These are phyloP conservation scores for Caenorhabditis angaria DNA, from an alignment of 2,888 invertebrate genomes.

Conservation along the genomic window DNA sequence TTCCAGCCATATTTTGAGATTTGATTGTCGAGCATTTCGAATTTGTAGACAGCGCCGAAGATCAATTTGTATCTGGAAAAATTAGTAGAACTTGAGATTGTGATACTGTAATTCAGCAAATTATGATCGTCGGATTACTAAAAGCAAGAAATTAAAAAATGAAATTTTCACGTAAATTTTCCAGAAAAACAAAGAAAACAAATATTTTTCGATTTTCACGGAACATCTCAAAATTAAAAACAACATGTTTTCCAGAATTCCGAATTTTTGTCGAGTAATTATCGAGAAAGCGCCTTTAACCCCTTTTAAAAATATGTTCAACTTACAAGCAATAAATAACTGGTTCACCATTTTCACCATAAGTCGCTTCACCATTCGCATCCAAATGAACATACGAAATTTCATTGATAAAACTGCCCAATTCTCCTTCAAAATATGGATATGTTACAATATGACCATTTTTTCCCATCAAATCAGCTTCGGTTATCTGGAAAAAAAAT, in stretches of 20 bases:
- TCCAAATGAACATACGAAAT: constrained; percentile 14
- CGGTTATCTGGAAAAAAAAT: constrained; percentile 19
- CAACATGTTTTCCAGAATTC: too few relatives aligned
- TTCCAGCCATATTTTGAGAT: neutral
- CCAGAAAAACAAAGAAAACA: too few relatives aligned
- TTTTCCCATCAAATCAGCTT: constrained; percentile 30
- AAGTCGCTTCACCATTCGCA: constrained; percentile 20
- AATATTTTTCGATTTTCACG: too few relatives aligned
- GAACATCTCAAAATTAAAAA: too few relatives aligned
- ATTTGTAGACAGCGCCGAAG: constrained; percentile 26
- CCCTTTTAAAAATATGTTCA: too few relatives aligned
- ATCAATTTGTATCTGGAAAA: constrained; percentile 27
- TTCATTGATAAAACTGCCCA: constrained; percentile 25
- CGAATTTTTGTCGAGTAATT: too few relatives aligned
- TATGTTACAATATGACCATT: constrained; percentile 18
- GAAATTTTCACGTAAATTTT: neutral
- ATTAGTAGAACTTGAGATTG: too few relatives aligned
- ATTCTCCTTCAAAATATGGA: neutral
- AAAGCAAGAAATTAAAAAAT: constrained; percentile 3
- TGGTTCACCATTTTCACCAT: constrained; percentile 6
- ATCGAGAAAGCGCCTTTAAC: too few relatives aligned
- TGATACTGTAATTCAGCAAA: too few relatives aligned
- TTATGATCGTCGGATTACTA: too few relatives aligned
- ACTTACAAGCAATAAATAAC: neutral
- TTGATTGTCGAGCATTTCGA: constrained; percentile 14